Evolutionary conservation across 2,797 vertebrate species (phyloP).

Genomic region (Coregonus sp.): DNA sequence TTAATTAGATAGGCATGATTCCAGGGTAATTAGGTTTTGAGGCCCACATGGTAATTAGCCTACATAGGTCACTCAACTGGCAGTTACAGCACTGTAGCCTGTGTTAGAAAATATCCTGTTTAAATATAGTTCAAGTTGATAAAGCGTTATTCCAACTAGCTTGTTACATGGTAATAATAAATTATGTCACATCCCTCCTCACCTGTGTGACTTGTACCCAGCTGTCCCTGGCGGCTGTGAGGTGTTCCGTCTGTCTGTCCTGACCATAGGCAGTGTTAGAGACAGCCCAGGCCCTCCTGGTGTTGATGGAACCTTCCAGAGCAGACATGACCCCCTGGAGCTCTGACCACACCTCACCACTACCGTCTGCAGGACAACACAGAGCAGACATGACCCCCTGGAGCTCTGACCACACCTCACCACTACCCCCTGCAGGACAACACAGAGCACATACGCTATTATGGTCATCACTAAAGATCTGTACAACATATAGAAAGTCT

Average conservation of each 20-base stretch:
- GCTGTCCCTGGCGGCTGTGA: conserved; percentile 64
- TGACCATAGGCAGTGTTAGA: conserved; percentile 51
- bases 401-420: too few species aligned
- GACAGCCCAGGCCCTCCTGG: conserved; percentile 67
- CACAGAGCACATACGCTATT: neutral
- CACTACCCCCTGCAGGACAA: neutral
- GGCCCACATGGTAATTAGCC: neutral
- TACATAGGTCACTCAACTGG: conserved; percentile 1
- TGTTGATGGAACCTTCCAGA: conserved; percentile 81
- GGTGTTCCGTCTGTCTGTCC: conserved; percentile 59
- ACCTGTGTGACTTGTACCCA: conserved; percentile 75
- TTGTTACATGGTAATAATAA: neutral
- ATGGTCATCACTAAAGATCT: neutral
- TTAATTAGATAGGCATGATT: neutral
- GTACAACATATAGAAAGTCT: too few species aligned
- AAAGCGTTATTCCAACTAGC: neutral
- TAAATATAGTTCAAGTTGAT: neutral
- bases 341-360: too few species aligned
- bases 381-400: neutral
- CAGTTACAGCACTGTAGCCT: neutral
- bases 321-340: conserved; percentile 55
- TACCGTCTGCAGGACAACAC: neutral
- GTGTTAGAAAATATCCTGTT: neutral
- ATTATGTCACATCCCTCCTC: neutral
- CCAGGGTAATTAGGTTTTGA: neutral